Evolutionary conservation across 2,888 invertebrate species (phyloP).

Genomic region (Eristalis tenax): DNA sequence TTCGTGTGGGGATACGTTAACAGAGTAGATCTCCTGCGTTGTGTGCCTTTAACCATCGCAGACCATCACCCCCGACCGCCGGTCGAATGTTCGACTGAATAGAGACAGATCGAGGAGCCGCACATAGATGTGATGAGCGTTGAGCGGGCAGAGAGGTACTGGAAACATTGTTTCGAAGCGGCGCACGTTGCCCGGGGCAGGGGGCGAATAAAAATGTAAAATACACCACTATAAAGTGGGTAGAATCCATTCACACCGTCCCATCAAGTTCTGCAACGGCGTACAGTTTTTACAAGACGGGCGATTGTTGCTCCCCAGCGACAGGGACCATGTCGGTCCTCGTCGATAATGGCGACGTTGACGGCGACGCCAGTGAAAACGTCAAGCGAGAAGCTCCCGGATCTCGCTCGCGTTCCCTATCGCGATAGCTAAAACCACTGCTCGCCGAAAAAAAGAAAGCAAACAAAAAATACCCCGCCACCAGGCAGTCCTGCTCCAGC

Average conservation of each 20-base stretch:
- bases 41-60: not conserved
- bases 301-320: slow-evolving; percentile 63
- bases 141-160: not conserved
- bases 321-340: not conserved
- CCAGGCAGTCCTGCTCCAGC: not conserved
- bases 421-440: slow-evolving; percentile 61
- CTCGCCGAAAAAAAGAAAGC: slow-evolving; percentile 34
- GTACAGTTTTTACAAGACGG: slow-evolving; percentile 55
- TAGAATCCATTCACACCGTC: slow-evolving; percentile 29
- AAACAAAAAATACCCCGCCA: not conserved
- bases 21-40: not conserved
- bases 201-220: slow-evolving; percentile 60
- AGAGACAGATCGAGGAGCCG: slow-evolving; percentile 24
- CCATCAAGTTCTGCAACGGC: not conserved
- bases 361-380: slow-evolving; percentile 4
- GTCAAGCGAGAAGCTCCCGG: slow-evolving; percentile 18
- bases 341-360: not conserved
- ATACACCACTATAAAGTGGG: slow-evolving; percentile 68
- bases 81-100: slow-evolving; percentile 5
- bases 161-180: slow-evolving; percentile 37
- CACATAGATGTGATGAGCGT: not conserved
- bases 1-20: slow-evolving; percentile 38
- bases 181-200: not conserved
- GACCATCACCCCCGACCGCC: not conserved
- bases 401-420: slow-evolving; percentile 22